Conservation (phyloP, 2,113 vertebrate genomes). For the Siniperca knerii region DNA sequence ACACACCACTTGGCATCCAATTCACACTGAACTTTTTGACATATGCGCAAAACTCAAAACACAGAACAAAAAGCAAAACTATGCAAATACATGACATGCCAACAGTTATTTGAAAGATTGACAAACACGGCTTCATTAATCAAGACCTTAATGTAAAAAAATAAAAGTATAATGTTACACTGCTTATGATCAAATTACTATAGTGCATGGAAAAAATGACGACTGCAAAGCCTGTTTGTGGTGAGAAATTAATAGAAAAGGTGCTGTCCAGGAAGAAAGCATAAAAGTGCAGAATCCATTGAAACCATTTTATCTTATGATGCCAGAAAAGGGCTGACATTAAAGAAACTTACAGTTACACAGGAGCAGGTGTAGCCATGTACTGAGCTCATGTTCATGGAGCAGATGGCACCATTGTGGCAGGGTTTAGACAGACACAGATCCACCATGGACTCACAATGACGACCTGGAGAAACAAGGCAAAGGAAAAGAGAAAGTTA, state of each 20-base stretch:
- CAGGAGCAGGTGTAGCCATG: constrained; percentile 93
- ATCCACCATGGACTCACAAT: constrained; percentile 92
- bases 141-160: background rate
- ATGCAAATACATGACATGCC: background rate
- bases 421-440: constrained; percentile 91
- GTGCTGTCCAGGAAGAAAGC: background rate
- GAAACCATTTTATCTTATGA: background rate
- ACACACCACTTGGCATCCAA: background rate
- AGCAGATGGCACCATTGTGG: constrained; percentile 88
- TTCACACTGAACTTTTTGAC: background rate
- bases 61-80: background rate
- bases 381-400: constrained; percentile 89
- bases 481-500: background rate
- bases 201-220: background rate
- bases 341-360: constrained; percentile 83
- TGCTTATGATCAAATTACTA: background rate
- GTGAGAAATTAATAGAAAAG: background rate
- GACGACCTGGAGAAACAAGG: constrained; percentile 84
- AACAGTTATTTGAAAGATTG: background rate
- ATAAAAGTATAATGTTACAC: background rate
- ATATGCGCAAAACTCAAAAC: background rate
- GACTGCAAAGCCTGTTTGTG: background rate
- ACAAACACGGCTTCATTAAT: background rate
- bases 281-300: background rate
- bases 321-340: background rate